phyloP scores from a whole-genome alignment of 1,140 invertebrate genomes.

The Bombus superbus region DNA sequence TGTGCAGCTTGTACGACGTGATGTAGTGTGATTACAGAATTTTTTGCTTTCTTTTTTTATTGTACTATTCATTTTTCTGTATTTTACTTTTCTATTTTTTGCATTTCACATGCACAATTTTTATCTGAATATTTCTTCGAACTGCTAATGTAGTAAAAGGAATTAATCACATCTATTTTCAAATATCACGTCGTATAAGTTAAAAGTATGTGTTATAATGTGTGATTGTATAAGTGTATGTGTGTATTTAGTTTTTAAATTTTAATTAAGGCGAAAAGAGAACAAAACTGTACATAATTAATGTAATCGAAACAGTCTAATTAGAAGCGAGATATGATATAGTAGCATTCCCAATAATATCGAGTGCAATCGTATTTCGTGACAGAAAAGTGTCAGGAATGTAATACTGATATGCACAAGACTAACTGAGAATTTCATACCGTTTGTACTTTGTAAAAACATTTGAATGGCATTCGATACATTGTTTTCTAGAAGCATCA shows the following conservation, averaged over 20 bases:
- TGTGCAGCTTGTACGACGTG: slow-evolving; percentile 70
- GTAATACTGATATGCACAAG: slow-evolving; percentile 54
- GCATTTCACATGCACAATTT: not conserved
- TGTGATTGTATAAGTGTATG: slow-evolving; percentile 43
- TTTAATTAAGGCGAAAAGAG: slow-evolving; percentile 32
- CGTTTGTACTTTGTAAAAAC: slow-evolving; percentile 72
- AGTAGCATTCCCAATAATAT: slow-evolving; percentile 69
- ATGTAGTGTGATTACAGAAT: slow-evolving; percentile 15
- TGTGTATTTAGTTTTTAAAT: slow-evolving; percentile 43
- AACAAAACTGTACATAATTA: slow-evolving; percentile 67
- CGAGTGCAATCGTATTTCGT: slow-evolving; percentile 60
- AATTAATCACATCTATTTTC: not conserved
- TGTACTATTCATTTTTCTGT: slow-evolving; percentile 28
- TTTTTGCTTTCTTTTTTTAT: slow-evolving; percentile 24
- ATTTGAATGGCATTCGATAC: slow-evolving; percentile 40
- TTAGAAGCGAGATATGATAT: slow-evolving; percentile 48
- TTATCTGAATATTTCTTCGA: slow-evolving; percentile 14
- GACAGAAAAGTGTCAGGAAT: slow-evolving; percentile 32
- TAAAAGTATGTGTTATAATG: slow-evolving; percentile 48
- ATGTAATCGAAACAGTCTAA: slow-evolving; percentile 47
- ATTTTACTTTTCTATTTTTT: slow-evolving; percentile 20
- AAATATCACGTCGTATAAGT: slow-evolving; percentile 65
- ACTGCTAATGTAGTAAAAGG: not conserved
- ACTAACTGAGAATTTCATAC: slow-evolving; percentile 70
- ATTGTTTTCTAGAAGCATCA: slow-evolving; percentile 45